Evolutionary conservation across 1,140 invertebrate genomes (phyloP).

Genomic region (Argopecten irradians): DNA sequence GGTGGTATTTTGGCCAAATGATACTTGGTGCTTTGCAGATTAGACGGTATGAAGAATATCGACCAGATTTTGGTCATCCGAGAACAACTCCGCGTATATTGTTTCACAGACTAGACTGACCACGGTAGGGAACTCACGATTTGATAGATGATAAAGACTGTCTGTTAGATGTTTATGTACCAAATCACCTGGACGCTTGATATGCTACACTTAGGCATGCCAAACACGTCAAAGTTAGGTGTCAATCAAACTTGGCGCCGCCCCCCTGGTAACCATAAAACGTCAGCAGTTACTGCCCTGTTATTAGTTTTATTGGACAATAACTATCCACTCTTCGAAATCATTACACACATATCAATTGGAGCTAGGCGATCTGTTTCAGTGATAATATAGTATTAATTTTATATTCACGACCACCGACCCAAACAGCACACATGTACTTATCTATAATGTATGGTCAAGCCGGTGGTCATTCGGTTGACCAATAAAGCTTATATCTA

Average conservation of each 20-base stretch:
- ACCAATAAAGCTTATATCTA: not conserved
- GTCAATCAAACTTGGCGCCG: not conserved
- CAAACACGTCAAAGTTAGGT: not conserved
- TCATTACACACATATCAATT: not conserved
- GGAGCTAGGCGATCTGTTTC: not conserved
- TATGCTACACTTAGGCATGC: not conserved
- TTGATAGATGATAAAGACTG: constrained; percentile 17
- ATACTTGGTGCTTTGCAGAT: too few species aligned
- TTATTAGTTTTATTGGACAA: not conserved
- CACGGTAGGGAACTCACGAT: not conserved
- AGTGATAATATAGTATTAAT: not conserved
- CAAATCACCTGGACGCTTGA: not conserved
- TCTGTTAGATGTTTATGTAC: not conserved
- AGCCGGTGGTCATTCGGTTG: not conserved
- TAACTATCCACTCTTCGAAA: not conserved
- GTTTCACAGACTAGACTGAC: not conserved
- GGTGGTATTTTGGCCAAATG: too few species aligned
- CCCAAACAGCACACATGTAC: not conserved
- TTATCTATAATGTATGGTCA: constrained; percentile 16
- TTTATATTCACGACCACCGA: not conserved
- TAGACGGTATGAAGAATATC: not conserved
- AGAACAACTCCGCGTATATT: not conserved
- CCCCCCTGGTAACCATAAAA: constrained; percentile 14
- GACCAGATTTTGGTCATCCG: not conserved
- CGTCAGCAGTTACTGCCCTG: not conserved